Evolutionary conservation across 2,888 invertebrate genomes (phyloP).

Genomic region (Leptopilina drosophilae): DNA sequence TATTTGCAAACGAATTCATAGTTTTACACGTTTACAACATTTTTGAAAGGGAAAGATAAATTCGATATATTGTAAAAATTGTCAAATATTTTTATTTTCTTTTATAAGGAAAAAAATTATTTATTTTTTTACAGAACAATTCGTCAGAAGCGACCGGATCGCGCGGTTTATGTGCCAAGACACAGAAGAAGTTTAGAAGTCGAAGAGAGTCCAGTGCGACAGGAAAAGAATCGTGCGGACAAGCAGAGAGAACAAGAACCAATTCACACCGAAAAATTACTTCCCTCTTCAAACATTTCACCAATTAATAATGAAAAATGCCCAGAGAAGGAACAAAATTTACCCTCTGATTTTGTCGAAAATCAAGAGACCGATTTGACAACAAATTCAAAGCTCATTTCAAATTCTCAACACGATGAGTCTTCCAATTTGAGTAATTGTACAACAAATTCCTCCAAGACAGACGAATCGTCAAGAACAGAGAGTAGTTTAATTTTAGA

Average conservation of each 20-base stretch:
- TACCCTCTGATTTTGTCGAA: neutral
- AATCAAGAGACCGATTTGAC: neutral
- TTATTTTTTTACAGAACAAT: slow-evolving; percentile 59
- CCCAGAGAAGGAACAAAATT: neutral
- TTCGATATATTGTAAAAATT: too few relatives aligned
- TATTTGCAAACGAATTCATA: too few relatives aligned
- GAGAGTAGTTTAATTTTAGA: neutral
- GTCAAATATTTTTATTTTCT: too few relatives aligned
- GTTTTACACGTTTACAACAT: too few relatives aligned
- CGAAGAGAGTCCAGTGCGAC: slow-evolving; percentile 49
- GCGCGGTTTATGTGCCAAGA: slow-evolving; percentile 88
- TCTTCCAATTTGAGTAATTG: slow-evolving; percentile 14
- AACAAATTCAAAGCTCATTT: neutral
- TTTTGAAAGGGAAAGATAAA: too few relatives aligned
- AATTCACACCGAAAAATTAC: neutral
- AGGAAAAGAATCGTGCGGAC: slow-evolving; percentile 1
- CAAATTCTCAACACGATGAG: slow-evolving; percentile 13
- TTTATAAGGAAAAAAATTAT: too few relatives aligned
- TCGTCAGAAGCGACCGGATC: slow-evolving; percentile 83
- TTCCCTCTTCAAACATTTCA: neutral
- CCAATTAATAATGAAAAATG: neutral
- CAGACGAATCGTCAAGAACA: neutral
- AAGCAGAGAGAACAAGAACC: slow-evolving; percentile 36
- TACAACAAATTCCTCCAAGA: slow-evolving; percentile 5
- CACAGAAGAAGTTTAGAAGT: slow-evolving; percentile 79